Evolutionary conservation across 2,113 vertebrate species (phyloP), one percentile per base, ranked within the genome.

Genomic region (Phrynocephalus versicolor): DNA sequence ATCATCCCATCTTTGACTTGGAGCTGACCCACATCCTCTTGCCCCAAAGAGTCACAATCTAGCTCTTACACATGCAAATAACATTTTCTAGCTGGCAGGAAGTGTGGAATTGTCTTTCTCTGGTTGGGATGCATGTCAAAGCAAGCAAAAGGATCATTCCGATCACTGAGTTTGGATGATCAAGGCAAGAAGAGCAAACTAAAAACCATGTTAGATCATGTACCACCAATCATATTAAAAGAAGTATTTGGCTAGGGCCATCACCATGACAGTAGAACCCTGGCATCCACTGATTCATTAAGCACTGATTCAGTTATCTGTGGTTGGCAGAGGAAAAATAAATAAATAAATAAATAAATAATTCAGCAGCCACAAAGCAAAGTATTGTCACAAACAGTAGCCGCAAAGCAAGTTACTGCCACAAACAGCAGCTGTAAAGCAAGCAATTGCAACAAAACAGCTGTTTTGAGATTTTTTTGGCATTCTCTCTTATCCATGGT

Each of bases 171-270:
- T 60, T 79, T 69, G 1, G 35, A 85, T 37, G 75, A 79, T 86
- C 88, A 91, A 87, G 25, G 80, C 3, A 25, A 33, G 64, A 88
- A 57, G 2, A 79, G 64, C 80, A 89, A 87, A 2, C 0, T 21
- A n/a, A 82, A 85, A 88, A 12, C 27, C 70, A 18, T 27, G 25
- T 60, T 33, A 39, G 82, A 10, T 16, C 72, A 74, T 64, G 45
- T 62, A 57, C n/a, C 65, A 71, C 6, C 55, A 84, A 23, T 76
- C 82, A 86, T 85, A 79, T 79, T 45, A 89, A 21, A 0, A 0
- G 78, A 76, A 87, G 81, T 88, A 83, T 77, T 85, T 30, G 25
- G 23, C 71, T 84, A 35, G 86, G 76, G 30, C 10, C 13, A 60
- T 75, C 45, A 37, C 30, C 3, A 2, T 45, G 86, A 13, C 30